Conservation (phyloP, 53 echinoderm and acorn worm genomes). For the Stichopus horrens region DNA sequence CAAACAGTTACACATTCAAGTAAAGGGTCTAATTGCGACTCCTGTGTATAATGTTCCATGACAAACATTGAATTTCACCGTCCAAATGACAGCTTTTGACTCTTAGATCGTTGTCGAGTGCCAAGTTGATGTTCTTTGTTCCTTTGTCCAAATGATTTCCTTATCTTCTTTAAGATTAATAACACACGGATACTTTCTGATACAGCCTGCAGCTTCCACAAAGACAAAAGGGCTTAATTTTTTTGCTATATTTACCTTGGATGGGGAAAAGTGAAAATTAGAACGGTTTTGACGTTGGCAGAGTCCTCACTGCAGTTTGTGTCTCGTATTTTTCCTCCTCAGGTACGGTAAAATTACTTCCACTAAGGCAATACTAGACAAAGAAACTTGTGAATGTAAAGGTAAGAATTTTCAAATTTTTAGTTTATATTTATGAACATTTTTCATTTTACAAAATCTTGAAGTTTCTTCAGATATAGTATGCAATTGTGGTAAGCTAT, state of each 20-base stretch:
- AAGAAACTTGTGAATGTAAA: slow-evolving; percentile 96
- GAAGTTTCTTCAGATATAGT: too few relatives aligned
- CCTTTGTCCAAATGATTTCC: neutral
- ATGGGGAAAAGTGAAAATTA: neutral
- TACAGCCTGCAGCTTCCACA: neutral
- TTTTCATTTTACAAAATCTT: neutral
- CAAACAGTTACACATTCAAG: too few relatives aligned
- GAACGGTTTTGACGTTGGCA: neutral
- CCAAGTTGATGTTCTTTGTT: neutral
- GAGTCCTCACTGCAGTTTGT: neutral
- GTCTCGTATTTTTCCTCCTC: slow-evolving; percentile 34
- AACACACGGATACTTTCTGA: neutral
- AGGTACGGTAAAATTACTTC: slow-evolving; percentile 99
- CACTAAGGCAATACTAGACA: slow-evolving; percentile 99
- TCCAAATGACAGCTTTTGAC: too few relatives aligned
- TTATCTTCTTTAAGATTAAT: neutral
- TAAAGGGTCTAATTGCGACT: too few relatives aligned
- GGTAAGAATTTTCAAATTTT: slow-evolving; percentile 57
- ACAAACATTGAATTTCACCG: too few relatives aligned
- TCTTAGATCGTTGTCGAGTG: neutral
- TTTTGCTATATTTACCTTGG: neutral
- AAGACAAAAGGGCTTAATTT: slow-evolving; percentile 5
- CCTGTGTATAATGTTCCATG: too few relatives aligned
- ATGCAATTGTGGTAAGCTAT: too few relatives aligned
- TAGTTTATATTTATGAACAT: neutral